Base-by-base conservation (phyloP, 2,797 vertebrate genomes). In the Lutjanus campechanus region DNA sequence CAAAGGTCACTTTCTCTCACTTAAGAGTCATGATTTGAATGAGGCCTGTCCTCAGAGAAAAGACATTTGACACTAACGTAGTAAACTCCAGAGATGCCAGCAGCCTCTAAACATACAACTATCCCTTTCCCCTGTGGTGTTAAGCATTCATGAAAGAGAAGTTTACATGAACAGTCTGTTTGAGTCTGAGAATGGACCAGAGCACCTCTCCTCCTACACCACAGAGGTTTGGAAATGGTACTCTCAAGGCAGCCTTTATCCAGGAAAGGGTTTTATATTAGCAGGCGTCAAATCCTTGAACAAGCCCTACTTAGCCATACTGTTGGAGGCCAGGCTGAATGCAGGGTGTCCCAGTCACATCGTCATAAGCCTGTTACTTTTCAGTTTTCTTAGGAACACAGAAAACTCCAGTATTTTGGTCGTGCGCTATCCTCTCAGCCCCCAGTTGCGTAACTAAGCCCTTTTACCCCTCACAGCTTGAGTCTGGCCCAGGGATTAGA, bases 401-500 rank as follows among this genome's bases (percentile, higher is more conserved):
- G 76, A 88, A 92, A 91, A 84, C 74, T 83, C 20, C 46, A 85
- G 87, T 91, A 86, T 93, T 85, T 85, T 79, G 70, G 81, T 89
- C 53, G 46, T 77, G 49, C 51, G 36, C 84, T 86, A 65, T 84
- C 85, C 85, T 90, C 85, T 90, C 79, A 88, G 80, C 73, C 80
- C 76, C 36, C 25, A 77, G 84, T 95, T 95, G 84, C 86, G 29
- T 91, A 93, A 94, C 90, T 93, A 92, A 94, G 82, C 86, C 84
- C 69, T 67, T 85, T 92, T 87, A 83, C 93, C 88, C 83, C 90
- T 94, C 90, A 82, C 87, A 91, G 91, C 93, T 91, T 85, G 87
- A 93, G 91, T 95, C 93, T 93, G 92, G 92, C 86, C 84, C 62
- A 79, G 76, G 90, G 91, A 95, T 95, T 95, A 95, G 86, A 86